Percentiles rank a stretch among this genome's conserved stretches.
These are phyloP conservation scores for Mesochorus sp. DNA, from an alignment of 2,888 invertebrate species.

Conservation along the genomic window DNA sequence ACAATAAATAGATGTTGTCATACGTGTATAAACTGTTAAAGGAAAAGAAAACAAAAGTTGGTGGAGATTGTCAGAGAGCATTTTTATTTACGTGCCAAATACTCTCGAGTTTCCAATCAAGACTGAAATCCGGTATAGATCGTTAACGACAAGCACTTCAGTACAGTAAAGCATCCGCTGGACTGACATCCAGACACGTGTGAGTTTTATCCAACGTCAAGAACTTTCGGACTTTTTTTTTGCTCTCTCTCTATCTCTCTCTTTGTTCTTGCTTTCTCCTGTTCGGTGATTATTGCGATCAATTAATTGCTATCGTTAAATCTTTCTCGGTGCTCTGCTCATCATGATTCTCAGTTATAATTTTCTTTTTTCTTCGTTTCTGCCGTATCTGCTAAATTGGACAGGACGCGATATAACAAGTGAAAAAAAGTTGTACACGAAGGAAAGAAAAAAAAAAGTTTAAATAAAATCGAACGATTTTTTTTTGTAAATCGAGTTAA, in stretches of 20 bases:
- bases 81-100: neutral
- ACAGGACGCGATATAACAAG: constrained; percentile 25
- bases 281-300: constrained; percentile 38
- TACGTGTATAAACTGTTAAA: too few relatives aligned
- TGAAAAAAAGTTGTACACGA: too few relatives aligned
- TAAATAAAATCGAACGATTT: too few relatives aligned
- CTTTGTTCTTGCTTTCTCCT: too few relatives aligned
- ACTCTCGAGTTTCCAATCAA: constrained; percentile 25
- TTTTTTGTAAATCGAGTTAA: too few relatives aligned
- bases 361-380: neutral
- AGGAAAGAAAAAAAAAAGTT: too few relatives aligned
- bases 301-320: constrained; percentile 49
- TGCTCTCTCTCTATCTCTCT: neutral
- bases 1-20: too few relatives aligned
- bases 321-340: constrained; percentile 23
- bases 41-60: neutral
- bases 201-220: neutral
- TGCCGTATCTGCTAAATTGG: neutral
- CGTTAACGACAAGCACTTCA: constrained; percentile 25
- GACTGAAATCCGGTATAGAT: constrained; percentile 7
- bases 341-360: neutral
- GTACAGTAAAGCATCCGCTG: neutral
- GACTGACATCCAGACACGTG: neutral
- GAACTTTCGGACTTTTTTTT: neutral
- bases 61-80: neutral